Base-by-base conservation (phyloP, 2,888 invertebrate species). In the Pheosia gnoma region DNA sequence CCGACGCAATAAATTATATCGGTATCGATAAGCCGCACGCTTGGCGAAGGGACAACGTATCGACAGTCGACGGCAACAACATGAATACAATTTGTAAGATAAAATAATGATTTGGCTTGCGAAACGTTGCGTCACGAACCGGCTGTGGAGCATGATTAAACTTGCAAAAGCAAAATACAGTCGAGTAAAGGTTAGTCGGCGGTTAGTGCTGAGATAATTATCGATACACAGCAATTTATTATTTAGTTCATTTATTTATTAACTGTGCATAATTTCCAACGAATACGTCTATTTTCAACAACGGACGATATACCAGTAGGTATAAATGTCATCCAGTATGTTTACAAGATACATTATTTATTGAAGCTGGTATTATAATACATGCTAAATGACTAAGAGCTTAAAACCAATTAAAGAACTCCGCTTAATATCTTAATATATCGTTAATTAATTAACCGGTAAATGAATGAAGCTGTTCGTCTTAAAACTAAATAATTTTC, bases 131-230 rank as follows among this genome's bases (percentile, higher is more conserved):
- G 89, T 92, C 93, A 93, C 93, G 92, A 92, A 79, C 86, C 80
- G 72, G 83, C 86, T 83, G 79, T 85, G 83, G 81, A 87, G 89
- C 91, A 91, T 92, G 91, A 91, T 93, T 92, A 92, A 91, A 91
- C 93, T 93, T 92, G 92, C 93, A 92, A 92, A 90, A 92, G 92
- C 92, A 87, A 90, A 91, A 88, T 87, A 90, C 89, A 88, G 84
- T 72, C 86, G 82, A 90, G 90, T 90, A 92, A 93, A 93, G 93
- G 92, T 93, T 92, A 93, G 88, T 79, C 81, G 80, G 79, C 62
- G 70, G 68, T 77, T 83, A 85, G 85, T 69, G 84, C 58, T 68
- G 84, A 62, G 71, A 60, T 60, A 13, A 55, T 53, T 75, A 64
- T 82, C 81, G 81, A 84, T 79, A 65, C 49, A 66, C 62, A 61